Evolutionary conservation across 2,888 invertebrate species (phyloP).

Genomic region (Acronicta leporina): DNA sequence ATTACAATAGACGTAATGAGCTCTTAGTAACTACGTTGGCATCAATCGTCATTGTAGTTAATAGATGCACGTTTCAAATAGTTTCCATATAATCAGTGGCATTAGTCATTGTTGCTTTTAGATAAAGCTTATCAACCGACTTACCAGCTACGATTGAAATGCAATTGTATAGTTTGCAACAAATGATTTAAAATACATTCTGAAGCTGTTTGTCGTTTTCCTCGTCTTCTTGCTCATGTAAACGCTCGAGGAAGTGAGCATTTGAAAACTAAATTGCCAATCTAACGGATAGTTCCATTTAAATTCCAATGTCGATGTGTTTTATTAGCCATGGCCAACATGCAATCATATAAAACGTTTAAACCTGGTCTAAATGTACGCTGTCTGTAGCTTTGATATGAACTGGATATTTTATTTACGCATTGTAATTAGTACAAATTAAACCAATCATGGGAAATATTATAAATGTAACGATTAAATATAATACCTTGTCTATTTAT

Average conservation of each 20-base stretch:
- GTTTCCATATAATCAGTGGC: conserved; percentile 41
- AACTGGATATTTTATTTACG: conserved; percentile 2
- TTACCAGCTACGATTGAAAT: conserved; percentile 12
- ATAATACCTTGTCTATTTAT: conserved; percentile 25
- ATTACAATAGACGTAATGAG: conserved; percentile 46
- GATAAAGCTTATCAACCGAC: conserved; percentile 30
- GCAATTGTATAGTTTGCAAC: conserved; percentile 19
- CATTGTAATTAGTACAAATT: conserved; percentile 16
- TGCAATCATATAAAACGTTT: conserved; percentile 22
- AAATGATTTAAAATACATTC: conserved; percentile 36
- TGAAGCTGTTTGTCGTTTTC: conserved; percentile 43
- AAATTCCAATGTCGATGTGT: conserved; percentile 50
- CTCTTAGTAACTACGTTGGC: conserved; percentile 29
- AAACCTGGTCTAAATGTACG: conserved; percentile 12
- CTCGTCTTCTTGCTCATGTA: conserved; percentile 47
- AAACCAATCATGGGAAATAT: conserved; percentile 13
- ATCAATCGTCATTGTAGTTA: conserved; percentile 28
- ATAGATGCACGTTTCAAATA: conserved; percentile 36
- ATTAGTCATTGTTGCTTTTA: conserved; percentile 47
- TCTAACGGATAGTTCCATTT: conserved; percentile 55
- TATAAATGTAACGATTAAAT: conserved; percentile 11
- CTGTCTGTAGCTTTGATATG: conserved; percentile 14
- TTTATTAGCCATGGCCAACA: conserved; percentile 18
- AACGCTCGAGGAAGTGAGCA: conserved; percentile 36
- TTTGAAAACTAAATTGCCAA: conserved; percentile 44